Conservation (phyloP, 2,888 invertebrate species). For the Philopedon plagiatum region DNA sequence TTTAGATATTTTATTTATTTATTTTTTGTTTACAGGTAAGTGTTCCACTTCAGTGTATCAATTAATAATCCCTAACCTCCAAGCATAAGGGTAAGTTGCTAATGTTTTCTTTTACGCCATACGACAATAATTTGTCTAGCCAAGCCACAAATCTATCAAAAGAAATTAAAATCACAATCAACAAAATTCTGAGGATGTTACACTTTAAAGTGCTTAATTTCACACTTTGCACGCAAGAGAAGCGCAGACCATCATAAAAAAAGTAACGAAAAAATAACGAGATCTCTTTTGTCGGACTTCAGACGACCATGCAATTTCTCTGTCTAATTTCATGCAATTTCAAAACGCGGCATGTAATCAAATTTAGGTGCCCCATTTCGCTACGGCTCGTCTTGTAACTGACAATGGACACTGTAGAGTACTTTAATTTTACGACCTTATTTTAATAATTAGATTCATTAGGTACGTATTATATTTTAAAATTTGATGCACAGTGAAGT, state of each 20-base stretch:
- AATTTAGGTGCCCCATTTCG: conserved; percentile 26
- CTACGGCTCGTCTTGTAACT: conserved; percentile 29
- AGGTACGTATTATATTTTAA: too few species aligned
- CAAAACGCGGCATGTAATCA: conserved; percentile 29
- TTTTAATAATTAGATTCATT: conserved; percentile 20
- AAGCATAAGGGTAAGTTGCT: conserved; percentile 4
- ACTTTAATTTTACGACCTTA: conserved; percentile 27
- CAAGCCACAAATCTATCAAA: neutral
- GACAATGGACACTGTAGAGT: conserved; percentile 21
- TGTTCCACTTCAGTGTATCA: neutral
- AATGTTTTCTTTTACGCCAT: neutral
- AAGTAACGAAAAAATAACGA: conserved; percentile 18
- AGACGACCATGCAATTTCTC: conserved; percentile 19
- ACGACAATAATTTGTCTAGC: neutral
- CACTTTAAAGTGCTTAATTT: conserved; percentile 12
- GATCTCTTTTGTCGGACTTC: conserved; percentile 33
- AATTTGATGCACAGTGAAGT: too few species aligned
- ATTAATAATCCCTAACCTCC: too few species aligned
- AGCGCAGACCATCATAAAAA: neutral
- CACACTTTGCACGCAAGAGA: neutral
- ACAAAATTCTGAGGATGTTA: neutral
- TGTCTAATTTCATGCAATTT: conserved; percentile 30
- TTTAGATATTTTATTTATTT: neutral
- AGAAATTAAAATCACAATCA: neutral
- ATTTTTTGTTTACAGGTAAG: conserved; percentile 27